A percentile compares a stretch with the other conserved stretches of the same genome.
These are phyloP conservation scores for Muraenolepis orangiensis DNA, from an alignment of 2,797 vertebrate genomes.

Conservation along the genomic window DNA sequence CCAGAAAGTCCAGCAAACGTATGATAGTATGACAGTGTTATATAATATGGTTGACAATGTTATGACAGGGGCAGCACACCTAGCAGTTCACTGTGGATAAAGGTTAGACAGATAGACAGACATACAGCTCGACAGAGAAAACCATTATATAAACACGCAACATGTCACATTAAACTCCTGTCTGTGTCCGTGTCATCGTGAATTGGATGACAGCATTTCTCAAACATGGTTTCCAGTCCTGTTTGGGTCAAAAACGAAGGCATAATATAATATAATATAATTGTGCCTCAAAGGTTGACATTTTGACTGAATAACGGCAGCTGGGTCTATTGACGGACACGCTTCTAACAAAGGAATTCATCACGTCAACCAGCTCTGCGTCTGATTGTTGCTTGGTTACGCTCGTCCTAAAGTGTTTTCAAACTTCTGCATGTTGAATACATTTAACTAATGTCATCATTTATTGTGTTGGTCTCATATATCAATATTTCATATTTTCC, in stretches of 20 bases:
- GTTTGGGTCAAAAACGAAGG: background rate
- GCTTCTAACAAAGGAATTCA: background rate
- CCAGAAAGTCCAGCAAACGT: too few relatives aligned
- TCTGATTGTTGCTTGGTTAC: background rate
- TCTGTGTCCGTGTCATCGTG: background rate
- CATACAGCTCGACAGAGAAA: background rate
- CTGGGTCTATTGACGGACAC: background rate
- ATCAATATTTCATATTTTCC: background rate
- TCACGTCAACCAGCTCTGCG: background rate
- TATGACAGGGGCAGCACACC: too few relatives aligned
- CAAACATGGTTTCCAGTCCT: background rate
- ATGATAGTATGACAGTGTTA: too few relatives aligned
- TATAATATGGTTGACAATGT: too few relatives aligned
- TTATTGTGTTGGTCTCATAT: background rate
- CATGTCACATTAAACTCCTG: background rate
- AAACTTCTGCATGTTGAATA: background rate
- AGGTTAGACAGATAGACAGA: too few relatives aligned
- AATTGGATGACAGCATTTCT: background rate
- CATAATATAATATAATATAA: background rate
- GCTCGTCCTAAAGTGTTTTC: background rate
- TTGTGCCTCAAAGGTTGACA: background rate
- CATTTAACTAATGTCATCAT: background rate
- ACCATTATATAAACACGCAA: background rate
- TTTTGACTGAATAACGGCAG: background rate
- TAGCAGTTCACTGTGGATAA: too few relatives aligned